Conservation (phyloP, 2,113 vertebrate species). For the Nerophis lumbriciformis region DNA sequence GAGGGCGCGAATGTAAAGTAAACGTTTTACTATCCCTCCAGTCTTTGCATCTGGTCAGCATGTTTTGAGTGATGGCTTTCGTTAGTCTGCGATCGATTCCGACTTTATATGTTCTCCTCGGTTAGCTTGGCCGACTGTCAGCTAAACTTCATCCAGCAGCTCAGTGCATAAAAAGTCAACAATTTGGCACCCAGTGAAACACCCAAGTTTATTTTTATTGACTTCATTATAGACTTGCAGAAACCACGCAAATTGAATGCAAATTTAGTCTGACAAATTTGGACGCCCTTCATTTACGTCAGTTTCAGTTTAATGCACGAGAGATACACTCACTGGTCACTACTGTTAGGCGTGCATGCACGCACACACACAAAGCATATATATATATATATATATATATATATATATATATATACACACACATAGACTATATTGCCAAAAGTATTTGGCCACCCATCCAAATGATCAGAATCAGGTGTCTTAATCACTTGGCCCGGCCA, state of each 20-base stretch:
- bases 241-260: background rate
- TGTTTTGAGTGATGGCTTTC: background rate
- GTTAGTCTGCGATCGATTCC: background rate
- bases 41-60: background rate
- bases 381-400: too few species aligned
- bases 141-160: background rate
- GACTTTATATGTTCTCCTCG: background rate
- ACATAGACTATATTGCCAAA: too few species aligned
- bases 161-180: background rate
- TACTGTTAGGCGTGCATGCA: too few species aligned
- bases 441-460: too few species aligned
- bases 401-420: too few species aligned
- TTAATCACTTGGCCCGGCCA: too few species aligned
- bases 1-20: background rate
- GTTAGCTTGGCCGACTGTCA: background rate
- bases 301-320: too few species aligned
- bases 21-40: background rate
- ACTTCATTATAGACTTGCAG: conserved; percentile 4
- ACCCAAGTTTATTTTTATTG: conserved; percentile 1
- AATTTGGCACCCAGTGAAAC: background rate
- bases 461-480: too few species aligned
- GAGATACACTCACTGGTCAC: background rate
- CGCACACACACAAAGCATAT: too few species aligned
- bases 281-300: background rate
- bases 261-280: background rate